phyloP scores from a whole-genome alignment of 2,888 invertebrate genomes.

The Rosalia funebris region DNA sequence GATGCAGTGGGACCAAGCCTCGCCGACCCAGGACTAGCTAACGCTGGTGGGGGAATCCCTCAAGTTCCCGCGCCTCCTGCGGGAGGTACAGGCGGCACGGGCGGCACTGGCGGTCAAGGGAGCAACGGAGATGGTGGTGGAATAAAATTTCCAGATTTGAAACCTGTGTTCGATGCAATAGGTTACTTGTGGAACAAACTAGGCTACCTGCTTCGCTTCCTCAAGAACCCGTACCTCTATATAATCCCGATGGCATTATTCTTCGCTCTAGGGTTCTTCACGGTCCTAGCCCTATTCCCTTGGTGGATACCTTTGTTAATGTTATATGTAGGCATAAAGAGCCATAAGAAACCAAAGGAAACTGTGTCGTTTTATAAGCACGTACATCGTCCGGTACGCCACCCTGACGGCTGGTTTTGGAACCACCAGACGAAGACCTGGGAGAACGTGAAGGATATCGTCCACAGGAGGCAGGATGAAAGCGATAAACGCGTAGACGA shows the following conservation, averaged over 20 bases:
- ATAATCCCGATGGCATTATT: conserved; percentile 73
- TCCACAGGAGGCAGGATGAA: conserved; percentile 46
- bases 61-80: conserved; percentile 12
- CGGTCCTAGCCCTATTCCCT: conserved; percentile 72
- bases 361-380: conserved; percentile 56
- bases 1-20: conserved; percentile 40
- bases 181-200: conserved; percentile 49
- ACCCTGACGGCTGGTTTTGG: conserved; percentile 69
- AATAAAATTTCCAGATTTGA: conserved; percentile 54
- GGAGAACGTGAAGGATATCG: conserved; percentile 61
- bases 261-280: conserved; percentile 71
- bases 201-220: conserved; percentile 45
- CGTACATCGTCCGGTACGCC: conserved; percentile 61
- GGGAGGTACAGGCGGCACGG: conserved; percentile 40
- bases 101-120: conserved; percentile 44
- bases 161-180: conserved; percentile 54
- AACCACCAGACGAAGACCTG: conserved; percentile 69
- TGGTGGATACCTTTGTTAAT: conserved; percentile 70
- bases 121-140: conserved; percentile 44
- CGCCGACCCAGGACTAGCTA: conserved; percentile 33
- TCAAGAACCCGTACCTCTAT: conserved; percentile 64
- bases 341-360: conserved; percentile 49
- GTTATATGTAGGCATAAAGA: conserved; percentile 53
- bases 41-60: conserved; percentile 3
- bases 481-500: conserved; percentile 50